A percentile compares a stretch with the other conserved stretches of the same genome.
phyloP scores from a whole-genome alignment of 2,888 invertebrate genomes.

The Ctena decussata region DNA sequence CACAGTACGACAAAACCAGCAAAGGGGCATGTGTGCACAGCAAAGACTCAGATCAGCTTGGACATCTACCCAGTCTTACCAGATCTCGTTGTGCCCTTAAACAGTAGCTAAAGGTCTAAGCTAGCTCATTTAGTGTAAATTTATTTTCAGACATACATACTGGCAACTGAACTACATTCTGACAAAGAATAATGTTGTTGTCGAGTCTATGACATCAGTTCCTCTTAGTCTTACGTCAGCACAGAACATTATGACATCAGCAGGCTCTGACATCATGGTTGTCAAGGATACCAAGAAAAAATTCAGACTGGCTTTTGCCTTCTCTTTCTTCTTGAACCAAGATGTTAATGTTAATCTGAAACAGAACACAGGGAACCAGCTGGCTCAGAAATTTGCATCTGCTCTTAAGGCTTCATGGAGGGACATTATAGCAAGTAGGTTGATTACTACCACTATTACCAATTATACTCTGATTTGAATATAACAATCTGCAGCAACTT shows the following conservation, averaged over 20 bases:
- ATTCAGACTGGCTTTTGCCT: constrained; percentile 54
- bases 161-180: constrained; percentile 70
- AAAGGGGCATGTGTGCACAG: no score
- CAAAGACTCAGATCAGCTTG: no score
- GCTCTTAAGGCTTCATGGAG: constrained; percentile 59
- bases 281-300: constrained; percentile 37
- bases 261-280: constrained; percentile 8
- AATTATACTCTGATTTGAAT: no score
- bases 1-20: no score
- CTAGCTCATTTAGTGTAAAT: no score
- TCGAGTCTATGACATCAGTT: constrained; percentile 65
- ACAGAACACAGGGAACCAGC: constrained; percentile 18
- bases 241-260: constrained; percentile 21
- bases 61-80: no score
- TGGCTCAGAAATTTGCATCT: constrained; percentile 43
- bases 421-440: constrained; percentile 49
- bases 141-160: constrained; percentile 58
- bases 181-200: constrained; percentile 48
- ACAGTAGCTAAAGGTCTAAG: no score
- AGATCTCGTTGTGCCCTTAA: no score
- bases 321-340: constrained; percentile 63
- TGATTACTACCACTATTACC: no score
- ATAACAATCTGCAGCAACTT: no score
- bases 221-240: constrained; percentile 44
- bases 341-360: constrained; percentile 41